These are phyloP conservation scores for Ambastaia sidthimunki DNA, from an alignment of 2,797 vertebrate species.

Conservation along the genomic window DNA sequence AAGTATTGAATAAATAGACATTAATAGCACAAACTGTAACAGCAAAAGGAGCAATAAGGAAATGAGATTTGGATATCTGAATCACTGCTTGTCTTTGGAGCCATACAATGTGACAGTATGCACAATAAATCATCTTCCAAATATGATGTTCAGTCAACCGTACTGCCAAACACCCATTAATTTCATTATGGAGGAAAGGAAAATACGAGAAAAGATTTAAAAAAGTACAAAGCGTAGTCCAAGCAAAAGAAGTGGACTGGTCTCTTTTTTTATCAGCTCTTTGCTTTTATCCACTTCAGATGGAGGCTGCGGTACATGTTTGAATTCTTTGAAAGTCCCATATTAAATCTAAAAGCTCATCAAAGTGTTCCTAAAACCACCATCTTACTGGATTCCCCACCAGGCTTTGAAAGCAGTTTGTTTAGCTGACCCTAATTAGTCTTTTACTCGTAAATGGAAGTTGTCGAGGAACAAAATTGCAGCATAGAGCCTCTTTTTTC, in stretches of 20 bases:
- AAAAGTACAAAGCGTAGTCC: slow-evolving; percentile 35
- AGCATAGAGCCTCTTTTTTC: slow-evolving; percentile 68
- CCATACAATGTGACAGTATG: slow-evolving; percentile 19
- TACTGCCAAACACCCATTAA: slow-evolving; percentile 32
- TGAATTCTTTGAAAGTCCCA: slow-evolving; percentile 61
- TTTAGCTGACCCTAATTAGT: slow-evolving; percentile 58
- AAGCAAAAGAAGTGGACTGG: slow-evolving; percentile 34
- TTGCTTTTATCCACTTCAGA: slow-evolving; percentile 65
- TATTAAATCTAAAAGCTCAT: slow-evolving; percentile 76
- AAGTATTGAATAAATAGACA: slow-evolving; percentile 35
- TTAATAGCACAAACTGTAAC: slow-evolving; percentile 28
- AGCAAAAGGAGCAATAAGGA: slow-evolving; percentile 39
- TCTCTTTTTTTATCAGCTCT: slow-evolving; percentile 25
- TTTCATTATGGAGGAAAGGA: slow-evolving; percentile 31
- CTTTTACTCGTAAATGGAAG: slow-evolving; percentile 52
- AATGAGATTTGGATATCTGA: slow-evolving; percentile 15
- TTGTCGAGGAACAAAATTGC: slow-evolving; percentile 64
- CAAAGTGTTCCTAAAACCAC: slow-evolving; percentile 64
- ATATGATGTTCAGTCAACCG: slow-evolving; percentile 31
- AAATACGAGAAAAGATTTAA: slow-evolving; percentile 40
- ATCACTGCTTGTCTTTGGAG: slow-evolving; percentile 33
- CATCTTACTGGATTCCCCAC: slow-evolving; percentile 31
- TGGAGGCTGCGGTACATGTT: slow-evolving; percentile 58
- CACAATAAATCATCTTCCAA: slow-evolving; percentile 45
- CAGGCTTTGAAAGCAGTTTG: slow-evolving; percentile 65